These are phyloP conservation scores for Aphidius ervi DNA, from an alignment of 1,140 invertebrate genomes.

Conservation along the genomic window DNA sequence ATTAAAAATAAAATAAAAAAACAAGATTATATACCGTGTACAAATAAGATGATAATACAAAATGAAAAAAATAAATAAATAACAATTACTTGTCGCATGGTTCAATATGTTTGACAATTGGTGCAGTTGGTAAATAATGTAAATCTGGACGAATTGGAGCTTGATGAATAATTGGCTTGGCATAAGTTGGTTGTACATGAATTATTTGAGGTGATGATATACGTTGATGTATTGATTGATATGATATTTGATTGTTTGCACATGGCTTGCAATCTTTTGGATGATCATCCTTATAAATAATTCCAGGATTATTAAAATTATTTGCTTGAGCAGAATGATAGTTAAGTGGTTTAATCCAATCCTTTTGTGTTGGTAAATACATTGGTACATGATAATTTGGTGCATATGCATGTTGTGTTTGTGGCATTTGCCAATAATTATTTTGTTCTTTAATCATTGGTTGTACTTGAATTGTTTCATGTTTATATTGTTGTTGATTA, in stretches of 20 bases:
- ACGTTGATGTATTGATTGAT: background rate
- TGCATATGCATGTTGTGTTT: constrained; percentile 25
- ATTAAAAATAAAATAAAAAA: no score
- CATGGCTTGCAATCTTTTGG: constrained; percentile 15
- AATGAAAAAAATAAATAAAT: background rate
- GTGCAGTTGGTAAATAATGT: background rate
- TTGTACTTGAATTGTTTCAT: constrained; percentile 27
- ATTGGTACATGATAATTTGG: constrained; percentile 21
- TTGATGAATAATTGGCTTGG: constrained; percentile 11
- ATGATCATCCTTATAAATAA: constrained; percentile 21
- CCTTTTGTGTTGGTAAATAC: constrained; percentile 18
- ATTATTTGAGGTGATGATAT: background rate
- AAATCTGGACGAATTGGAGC: background rate
- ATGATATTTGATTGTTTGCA: constrained; percentile 22
- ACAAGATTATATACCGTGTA: no score
- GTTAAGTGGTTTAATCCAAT: constrained; percentile 21
- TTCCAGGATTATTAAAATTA: constrained; percentile 17
- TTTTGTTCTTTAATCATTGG: constrained; percentile 17
- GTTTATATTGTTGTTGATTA: constrained; percentile 30
- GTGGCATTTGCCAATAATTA: constrained; percentile 22
- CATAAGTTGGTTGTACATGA: constrained; percentile 12
- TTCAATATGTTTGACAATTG: constrained; percentile 3
- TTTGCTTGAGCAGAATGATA: constrained; percentile 9
- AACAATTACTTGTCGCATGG: background rate
- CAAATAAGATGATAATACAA: no score